Percentiles rank a stretch among this genome's conserved stretches.
These are phyloP conservation scores for Cistogaster globosa DNA, from an alignment of 2,888 invertebrate genomes.

Conservation along the genomic window DNA sequence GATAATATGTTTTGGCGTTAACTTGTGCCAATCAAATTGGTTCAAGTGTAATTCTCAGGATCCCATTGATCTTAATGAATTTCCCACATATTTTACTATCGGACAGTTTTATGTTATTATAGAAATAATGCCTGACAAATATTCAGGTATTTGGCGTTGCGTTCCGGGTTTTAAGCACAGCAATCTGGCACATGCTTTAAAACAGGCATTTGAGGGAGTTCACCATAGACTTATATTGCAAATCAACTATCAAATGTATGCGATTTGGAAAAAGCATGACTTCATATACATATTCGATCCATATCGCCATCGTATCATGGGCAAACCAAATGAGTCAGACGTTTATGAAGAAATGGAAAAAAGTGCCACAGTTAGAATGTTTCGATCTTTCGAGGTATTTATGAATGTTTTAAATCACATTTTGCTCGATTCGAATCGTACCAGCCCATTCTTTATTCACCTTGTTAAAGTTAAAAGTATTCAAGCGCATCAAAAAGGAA, in stretches of 20 bases:
- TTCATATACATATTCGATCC: constrained; percentile 81
- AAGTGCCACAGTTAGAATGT: constrained; percentile 79
- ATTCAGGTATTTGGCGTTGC: constrained; percentile 79
- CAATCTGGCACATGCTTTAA: constrained; percentile 76
- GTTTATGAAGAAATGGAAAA: constrained; percentile 72
- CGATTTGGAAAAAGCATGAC: constrained; percentile 78
- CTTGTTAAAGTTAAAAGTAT: constrained; percentile 71
- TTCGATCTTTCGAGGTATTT: constrained; percentile 77
- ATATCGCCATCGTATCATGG: constrained; percentile 78
- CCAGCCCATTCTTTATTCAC: constrained; percentile 78
- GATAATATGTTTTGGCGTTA: constrained; percentile 79
- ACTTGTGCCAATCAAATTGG: constrained; percentile 79
- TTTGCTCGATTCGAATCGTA: constrained; percentile 78
- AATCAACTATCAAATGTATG: constrained; percentile 79
- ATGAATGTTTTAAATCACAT: constrained; percentile 79
- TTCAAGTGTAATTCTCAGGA: constrained; percentile 74
- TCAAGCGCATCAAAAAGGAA: constrained; percentile 44
- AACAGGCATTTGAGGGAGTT: constrained; percentile 72
- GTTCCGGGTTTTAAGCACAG: constrained; percentile 77
- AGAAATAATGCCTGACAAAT: constrained; percentile 72
- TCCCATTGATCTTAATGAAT: constrained; percentile 76
- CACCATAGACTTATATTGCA: constrained; percentile 78
- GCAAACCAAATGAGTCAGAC: constrained; percentile 63
- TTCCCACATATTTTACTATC: constrained; percentile 78
- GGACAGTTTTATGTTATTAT: constrained; percentile 79